Percentiles rank a stretch among this genome's conserved stretches.
Evolutionary conservation across 2,797 vertebrate genomes (phyloP).

Genomic region (Urocyon cinereoargenteus): DNA sequence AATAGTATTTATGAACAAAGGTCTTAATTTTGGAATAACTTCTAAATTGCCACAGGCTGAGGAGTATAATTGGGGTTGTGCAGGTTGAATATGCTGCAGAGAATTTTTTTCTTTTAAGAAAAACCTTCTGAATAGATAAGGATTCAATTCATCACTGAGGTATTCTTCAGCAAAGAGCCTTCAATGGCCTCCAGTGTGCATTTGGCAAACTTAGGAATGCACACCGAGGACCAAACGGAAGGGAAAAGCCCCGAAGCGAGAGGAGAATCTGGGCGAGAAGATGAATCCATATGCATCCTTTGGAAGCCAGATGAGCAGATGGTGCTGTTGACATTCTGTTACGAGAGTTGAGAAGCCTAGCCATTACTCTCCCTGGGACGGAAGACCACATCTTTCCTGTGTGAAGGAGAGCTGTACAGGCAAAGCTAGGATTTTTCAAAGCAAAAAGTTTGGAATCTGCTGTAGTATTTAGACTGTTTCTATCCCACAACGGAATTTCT

Average conservation of each 20-base stretch:
- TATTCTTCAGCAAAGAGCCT: neutral
- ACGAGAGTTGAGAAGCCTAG: neutral
- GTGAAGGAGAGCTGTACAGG: neutral
- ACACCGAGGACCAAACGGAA: neutral
- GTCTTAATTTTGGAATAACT: slow-evolving; percentile 55
- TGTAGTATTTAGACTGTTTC: slow-evolving; percentile 40
- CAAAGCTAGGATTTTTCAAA: neutral
- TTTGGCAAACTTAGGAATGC: neutral
- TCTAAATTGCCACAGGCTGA: neutral
- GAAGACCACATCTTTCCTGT: neutral
- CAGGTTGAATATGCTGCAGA: neutral
- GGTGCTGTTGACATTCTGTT: neutral
- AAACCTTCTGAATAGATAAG: neutral
- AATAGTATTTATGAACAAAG: slow-evolving; percentile 34
- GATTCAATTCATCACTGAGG: neutral
- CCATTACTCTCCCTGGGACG: neutral
- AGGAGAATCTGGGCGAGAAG: neutral
- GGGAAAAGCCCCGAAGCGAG: slow-evolving; percentile 8
- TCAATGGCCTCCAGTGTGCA: neutral
- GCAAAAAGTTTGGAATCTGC: neutral
- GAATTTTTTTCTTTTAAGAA: neutral
- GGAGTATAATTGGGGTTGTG: neutral
- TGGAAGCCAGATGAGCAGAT: slow-evolving; percentile 60
- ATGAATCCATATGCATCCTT: neutral
- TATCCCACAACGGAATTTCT: neutral